Base-by-base conservation (phyloP, 1,140 invertebrate genomes). In the Lamellibrachia luymesi region DNA sequence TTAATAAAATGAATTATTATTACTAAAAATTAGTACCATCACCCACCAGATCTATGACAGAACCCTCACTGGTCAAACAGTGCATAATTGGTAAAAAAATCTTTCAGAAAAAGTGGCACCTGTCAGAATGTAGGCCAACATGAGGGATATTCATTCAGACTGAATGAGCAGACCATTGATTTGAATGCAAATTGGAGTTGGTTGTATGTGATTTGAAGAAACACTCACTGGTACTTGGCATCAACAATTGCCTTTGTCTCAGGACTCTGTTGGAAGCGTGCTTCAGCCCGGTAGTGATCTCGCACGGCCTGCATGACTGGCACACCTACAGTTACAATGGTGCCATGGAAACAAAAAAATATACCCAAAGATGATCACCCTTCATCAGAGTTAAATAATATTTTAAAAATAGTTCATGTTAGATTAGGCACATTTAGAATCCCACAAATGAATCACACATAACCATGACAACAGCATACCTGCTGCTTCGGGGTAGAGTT, bases 401-500 rank as follows among this genome's bases (percentile, higher is more conserved):
- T 38, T 38, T 38, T 38, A 0, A 38, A 38, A 38, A 38, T 38
- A 38, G 38, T 38, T 38, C 38, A 38, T 38, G 38, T 38, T 80
- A 22, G 25, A 10, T 4, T 17, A 80, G 17, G 64, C 17, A 80
- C 2, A 17, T 22, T 80, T 17, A 80, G 64, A 80, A 4, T 8
- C 2, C 8, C 13, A 80, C 7, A 8, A 80, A 22, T 80, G 13
- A 22, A 80, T 80, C 64, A 17, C 17, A 22, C 13, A 80, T 80
- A 80, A 22, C 25, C 13, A 80, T 80, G 25, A 80, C 64, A 17
- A 56, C 17, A 8, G 13, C 13, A 80, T 80, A 80, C 64, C 64
- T 80, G 64, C 64, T 2, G 64, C 25, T 22, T 95, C 95, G 7
- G 95, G 95, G 93, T 96, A 96, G 7, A 96, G 96, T 93, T 95